Evolutionary conservation across 2,797 vertebrate species (phyloP).

Genomic region (Onychomys arenicola): DNA sequence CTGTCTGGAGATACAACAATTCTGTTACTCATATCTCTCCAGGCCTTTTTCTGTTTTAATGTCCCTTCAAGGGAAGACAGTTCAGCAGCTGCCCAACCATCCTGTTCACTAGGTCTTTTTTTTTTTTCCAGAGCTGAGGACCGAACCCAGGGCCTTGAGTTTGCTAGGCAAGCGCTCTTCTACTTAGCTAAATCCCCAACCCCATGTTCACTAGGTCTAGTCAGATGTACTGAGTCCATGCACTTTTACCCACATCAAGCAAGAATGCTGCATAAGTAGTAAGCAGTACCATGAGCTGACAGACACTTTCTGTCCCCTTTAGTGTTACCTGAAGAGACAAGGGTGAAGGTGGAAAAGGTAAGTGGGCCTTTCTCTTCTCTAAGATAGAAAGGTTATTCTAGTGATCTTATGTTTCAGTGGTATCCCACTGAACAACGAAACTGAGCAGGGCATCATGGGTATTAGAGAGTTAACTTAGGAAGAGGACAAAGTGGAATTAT

Average conservation of each 20-base stretch:
- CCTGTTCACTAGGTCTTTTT: not conserved
- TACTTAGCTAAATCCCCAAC: too few species aligned
- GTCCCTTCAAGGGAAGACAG: not conserved
- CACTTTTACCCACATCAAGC: not conserved
- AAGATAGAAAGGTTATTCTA: not conserved
- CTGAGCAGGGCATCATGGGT: not conserved
- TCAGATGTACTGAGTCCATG: not conserved
- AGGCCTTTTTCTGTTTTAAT: not conserved
- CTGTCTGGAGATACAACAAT: not conserved
- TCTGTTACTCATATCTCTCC: not conserved
- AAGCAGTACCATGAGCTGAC: not conserved
- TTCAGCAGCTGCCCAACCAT: not conserved
- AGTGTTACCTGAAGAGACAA: accelerated
- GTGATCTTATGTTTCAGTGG: not conserved
- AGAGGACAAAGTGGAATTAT: not conserved
- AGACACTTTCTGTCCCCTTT: not conserved
- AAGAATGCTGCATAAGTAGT: not conserved
- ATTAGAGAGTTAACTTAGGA: not conserved
- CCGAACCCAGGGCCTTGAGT: too few species aligned
- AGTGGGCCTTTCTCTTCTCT: not conserved
- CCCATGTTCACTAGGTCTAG: not conserved
- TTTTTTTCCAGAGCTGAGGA: too few species aligned
- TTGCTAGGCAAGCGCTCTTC: too few species aligned
- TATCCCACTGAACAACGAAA: not conserved
- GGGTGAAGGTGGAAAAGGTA: accelerated